phyloP scores from a whole-genome alignment of 2,888 invertebrate species.

The Drosophila maculinotata region DNA sequence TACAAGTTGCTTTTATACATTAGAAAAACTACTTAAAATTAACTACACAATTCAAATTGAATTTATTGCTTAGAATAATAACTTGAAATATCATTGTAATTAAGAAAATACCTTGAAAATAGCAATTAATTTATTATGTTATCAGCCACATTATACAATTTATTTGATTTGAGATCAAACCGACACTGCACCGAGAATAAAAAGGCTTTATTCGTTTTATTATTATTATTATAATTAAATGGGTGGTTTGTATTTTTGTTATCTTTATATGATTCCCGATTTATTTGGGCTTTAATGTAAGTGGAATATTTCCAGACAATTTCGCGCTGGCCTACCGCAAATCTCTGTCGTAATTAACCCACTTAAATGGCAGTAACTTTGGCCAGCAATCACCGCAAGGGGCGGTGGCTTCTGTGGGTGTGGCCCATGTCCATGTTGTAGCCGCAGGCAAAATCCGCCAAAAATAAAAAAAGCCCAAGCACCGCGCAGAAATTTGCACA shows the following conservation, averaged over 20 bases:
- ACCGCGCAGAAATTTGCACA: constrained; percentile 65
- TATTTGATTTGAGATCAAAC: no score
- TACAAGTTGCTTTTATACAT: background rate
- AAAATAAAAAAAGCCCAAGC: constrained; percentile 42
- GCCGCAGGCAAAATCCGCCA: constrained; percentile 37
- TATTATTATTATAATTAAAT: constrained; percentile 3
- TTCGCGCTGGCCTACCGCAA: constrained; percentile 45
- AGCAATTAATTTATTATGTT: no score
- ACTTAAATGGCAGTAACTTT: constrained; percentile 61
- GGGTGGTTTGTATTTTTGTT: constrained; percentile 14
- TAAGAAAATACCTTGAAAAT: background rate
- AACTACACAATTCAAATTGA: background rate
- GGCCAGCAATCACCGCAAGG: constrained; percentile 44
- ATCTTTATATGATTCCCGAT: constrained; percentile 15
- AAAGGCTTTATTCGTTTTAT: background rate
- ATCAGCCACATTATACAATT: no score
- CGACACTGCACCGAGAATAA: no score
- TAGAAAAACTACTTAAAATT: background rate
- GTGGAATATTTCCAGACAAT: constrained; percentile 31
- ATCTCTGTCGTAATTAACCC: constrained; percentile 71
- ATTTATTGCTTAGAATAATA: no score
- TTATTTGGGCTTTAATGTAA: constrained; percentile 21
- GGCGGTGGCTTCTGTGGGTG: constrained; percentile 49
- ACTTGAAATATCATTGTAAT: background rate
- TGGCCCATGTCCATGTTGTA: constrained; percentile 35